Percentiles rank a stretch among this genome's conserved stretches.
Evolutionary conservation across 2,888 invertebrate species (phyloP).

Genomic region (Dasypolia templi): DNA sequence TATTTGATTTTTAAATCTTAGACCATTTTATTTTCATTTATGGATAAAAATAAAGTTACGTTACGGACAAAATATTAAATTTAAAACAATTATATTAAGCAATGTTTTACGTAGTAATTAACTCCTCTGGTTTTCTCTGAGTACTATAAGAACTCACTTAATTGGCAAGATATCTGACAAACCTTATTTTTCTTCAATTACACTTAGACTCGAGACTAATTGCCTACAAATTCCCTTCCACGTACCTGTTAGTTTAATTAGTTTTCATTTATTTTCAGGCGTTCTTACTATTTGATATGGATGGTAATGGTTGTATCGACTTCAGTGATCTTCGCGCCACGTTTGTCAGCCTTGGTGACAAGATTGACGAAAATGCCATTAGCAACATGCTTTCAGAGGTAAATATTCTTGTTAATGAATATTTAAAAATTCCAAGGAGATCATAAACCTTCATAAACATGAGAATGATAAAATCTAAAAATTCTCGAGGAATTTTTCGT

Average conservation of each 20-base stretch:
- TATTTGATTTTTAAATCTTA: neutral
- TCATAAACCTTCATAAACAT: neutral
- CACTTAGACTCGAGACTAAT: neutral
- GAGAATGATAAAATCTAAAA: constrained; percentile 9
- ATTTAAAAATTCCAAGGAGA: neutral
- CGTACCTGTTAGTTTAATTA: neutral
- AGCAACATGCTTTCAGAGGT: constrained; percentile 92
- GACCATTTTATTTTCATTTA: neutral
- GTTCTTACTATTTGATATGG: constrained; percentile 92
- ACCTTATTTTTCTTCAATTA: constrained; percentile 26
- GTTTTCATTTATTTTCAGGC: constrained; percentile 81
- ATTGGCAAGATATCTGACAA: neutral
- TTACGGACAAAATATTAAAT: neutral
- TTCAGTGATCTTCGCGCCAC: constrained; percentile 92
- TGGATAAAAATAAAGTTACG: neutral
- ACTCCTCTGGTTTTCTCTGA: neutral
- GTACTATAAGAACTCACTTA: neutral
- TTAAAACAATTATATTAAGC: too few species aligned
- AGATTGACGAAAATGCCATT: constrained; percentile 89
- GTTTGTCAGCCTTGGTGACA: constrained; percentile 91
- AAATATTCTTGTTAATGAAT: constrained; percentile 28
- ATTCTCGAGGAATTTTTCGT: neutral
- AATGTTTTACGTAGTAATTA: neutral
- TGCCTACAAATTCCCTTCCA: neutral
- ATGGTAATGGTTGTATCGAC: constrained; percentile 92